phyloP scores from a whole-genome alignment of 2,797 vertebrate genomes.

The Cyprinodon diabolis region DNA sequence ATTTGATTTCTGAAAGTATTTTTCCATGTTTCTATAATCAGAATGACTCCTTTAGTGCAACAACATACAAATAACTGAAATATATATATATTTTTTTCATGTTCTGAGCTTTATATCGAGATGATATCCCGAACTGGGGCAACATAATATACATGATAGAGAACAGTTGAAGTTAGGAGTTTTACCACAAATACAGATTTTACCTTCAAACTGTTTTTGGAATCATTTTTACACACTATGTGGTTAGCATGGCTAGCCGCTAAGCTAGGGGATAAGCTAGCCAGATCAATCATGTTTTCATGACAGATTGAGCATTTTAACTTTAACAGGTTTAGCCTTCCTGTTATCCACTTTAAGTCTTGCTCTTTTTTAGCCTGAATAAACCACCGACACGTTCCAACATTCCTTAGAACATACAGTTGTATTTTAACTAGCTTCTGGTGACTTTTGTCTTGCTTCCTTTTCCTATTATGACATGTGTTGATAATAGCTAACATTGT shows the following conservation, averaged over 20 bases:
- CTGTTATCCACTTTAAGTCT: neutral
- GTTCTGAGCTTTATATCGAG: neutral
- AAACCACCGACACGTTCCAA: too few species aligned
- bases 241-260: neutral
- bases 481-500: too few species aligned
- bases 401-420: too few species aligned
- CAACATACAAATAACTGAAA: neutral
- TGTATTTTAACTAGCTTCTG: too few species aligned
- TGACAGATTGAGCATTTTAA: neutral
- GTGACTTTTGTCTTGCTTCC: too few species aligned
- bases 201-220: neutral
- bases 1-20: too few species aligned
- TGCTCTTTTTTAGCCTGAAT: neutral
- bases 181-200: neutral
- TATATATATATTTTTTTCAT: neutral
- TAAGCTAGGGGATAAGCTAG: neutral
- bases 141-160: neutral
- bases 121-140: neutral
- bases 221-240: neutral
- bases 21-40: too few species aligned
- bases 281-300: neutral
- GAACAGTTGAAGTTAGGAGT: neutral
- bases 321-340: neutral
- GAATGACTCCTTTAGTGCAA: neutral
- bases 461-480: too few species aligned